Evolutionary conservation across 2,797 vertebrate genomes (phyloP).

Genomic region (Muscicapa striata): DNA sequence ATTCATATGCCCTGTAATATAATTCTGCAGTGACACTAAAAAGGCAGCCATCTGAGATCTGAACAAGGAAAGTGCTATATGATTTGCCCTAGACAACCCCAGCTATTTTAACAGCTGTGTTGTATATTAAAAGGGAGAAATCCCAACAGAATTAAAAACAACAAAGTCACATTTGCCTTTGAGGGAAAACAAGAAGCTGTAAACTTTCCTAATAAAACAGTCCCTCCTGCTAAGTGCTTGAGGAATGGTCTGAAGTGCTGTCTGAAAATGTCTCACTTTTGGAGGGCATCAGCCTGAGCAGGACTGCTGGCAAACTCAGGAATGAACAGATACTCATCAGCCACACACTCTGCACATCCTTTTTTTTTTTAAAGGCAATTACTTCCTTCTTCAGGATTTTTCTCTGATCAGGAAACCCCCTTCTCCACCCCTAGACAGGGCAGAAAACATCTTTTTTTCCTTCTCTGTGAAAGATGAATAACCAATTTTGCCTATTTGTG

Average conservation of each 20-base stretch:
- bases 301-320: neutral
- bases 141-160: slow-evolving; percentile 72
- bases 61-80: slow-evolving; percentile 71
- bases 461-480: neutral
- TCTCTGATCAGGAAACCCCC: neutral
- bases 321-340: neutral
- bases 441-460: neutral
- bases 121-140: slow-evolving; percentile 65
- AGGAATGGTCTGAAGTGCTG: slow-evolving; percentile 48
- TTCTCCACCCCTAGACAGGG: neutral
- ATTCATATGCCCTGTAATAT: slow-evolving; percentile 63
- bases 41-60: slow-evolving; percentile 49
- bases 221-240: slow-evolving; percentile 1
- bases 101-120: slow-evolving; percentile 76
- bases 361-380: neutral
- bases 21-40: slow-evolving; percentile 62
- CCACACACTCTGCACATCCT: neutral
- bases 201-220: slow-evolving; percentile 53
- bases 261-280: slow-evolving; percentile 17
- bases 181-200: slow-evolving; percentile 59
- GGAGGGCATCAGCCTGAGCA: neutral
- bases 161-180: slow-evolving; percentile 72
- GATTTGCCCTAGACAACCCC: slow-evolving; percentile 63
- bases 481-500: neutral
- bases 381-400: neutral